Conservation (phyloP, 2,113 vertebrate genomes). For the Ceyx cyanopectus region DNA sequence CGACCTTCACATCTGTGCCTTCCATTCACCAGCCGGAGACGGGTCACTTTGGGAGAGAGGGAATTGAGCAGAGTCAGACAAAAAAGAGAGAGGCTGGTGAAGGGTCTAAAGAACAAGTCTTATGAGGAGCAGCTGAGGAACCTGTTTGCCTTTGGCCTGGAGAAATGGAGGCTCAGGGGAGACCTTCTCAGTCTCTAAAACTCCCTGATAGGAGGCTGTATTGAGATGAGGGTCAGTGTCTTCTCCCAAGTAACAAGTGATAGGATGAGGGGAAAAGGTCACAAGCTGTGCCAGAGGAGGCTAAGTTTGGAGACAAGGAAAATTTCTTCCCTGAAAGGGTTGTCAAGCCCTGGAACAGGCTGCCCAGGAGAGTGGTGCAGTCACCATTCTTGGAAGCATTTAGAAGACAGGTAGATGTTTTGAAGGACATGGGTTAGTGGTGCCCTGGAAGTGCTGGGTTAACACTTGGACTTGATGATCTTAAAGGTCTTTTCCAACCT, state of each 20-base stretch:
- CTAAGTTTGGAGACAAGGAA: neutral
- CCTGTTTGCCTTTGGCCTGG: neutral
- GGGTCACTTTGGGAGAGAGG: neutral
- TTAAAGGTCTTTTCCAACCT: neutral
- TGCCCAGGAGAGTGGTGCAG: neutral
- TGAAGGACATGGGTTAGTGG: neutral
- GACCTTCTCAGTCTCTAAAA: neutral
- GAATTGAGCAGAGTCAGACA: neutral
- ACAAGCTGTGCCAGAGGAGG: neutral
- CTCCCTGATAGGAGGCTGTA: neutral
- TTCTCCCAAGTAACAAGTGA: neutral
- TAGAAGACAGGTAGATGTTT: neutral
- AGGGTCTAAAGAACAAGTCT: neutral
- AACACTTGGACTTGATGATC: neutral
- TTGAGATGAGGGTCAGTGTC: neutral
- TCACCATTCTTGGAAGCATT: neutral
- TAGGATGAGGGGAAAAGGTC: neutral
- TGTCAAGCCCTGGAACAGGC: neutral
- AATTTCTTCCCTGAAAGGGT: neutral
- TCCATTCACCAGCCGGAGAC: neutral
- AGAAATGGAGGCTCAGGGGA: neutral
- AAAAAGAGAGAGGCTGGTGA: neutral
- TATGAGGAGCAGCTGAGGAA: neutral
- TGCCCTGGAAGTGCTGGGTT: neutral
- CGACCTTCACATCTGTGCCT: conserved; percentile 41